Conservation (phyloP, 2,113 vertebrate genomes). For the Vidua chalybeata region DNA sequence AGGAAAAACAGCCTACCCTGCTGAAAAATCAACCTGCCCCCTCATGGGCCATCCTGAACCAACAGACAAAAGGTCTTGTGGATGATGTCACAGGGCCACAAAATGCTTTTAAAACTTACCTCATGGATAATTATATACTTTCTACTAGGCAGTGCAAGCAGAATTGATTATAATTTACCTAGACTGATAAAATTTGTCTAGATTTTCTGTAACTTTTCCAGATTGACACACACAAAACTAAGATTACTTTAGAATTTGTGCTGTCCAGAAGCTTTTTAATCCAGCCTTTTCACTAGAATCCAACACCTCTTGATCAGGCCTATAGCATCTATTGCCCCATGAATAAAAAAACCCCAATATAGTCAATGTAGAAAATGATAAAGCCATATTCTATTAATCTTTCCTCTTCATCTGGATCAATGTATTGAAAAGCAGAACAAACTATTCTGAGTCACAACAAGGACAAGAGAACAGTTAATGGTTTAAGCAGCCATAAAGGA, state of each 20-base stretch:
- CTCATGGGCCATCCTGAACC: accelerated
- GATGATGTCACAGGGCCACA: not conserved
- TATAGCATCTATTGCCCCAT: not conserved
- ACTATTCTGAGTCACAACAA: not conserved
- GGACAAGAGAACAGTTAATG: not conserved
- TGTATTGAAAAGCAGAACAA: not conserved
- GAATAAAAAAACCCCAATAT: not conserved
- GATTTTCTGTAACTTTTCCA: not conserved
- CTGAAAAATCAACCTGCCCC: not conserved
- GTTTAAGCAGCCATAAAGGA: not conserved
- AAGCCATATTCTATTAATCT: not conserved
- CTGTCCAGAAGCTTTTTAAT: not conserved
- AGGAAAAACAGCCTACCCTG: not conserved
- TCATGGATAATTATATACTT: not conserved
- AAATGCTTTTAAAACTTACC: not conserved
- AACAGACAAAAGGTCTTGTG: not conserved
- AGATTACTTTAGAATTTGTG: not conserved
- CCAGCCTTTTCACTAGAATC: not conserved
- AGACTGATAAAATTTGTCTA: not conserved
- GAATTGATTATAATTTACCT: not conserved
- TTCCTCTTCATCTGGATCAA: not conserved
- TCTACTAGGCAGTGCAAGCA: not conserved
- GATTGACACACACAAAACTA: not conserved
- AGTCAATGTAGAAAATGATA: not conserved
- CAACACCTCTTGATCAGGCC: not conserved